These are phyloP conservation scores for Oreortyx pictus DNA, from an alignment of 2,797 vertebrate genomes.

Conservation along the genomic window DNA sequence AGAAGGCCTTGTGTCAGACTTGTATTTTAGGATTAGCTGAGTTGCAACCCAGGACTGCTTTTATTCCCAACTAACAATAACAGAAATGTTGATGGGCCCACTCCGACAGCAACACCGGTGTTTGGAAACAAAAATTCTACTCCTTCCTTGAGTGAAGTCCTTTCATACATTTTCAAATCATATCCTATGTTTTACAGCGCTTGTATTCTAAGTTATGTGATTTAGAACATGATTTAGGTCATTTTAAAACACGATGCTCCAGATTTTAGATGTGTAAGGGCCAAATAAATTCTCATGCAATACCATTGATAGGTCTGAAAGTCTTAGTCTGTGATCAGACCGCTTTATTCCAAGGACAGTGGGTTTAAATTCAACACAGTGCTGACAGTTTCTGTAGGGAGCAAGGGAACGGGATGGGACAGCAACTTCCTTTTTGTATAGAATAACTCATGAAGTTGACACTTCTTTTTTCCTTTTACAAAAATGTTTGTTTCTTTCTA, in stretches of 20 bases:
- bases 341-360: conserved; percentile 23
- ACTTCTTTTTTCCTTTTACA: background rate
- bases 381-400: background rate
- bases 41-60: background rate
- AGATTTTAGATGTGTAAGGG: background rate
- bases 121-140: background rate
- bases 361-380: conserved; percentile 3
- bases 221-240: background rate
- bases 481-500: conserved; percentile 27
- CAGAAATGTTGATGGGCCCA: background rate
- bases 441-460: background rate
- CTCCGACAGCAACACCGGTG: accelerated
- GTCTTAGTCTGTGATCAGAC: conserved; percentile 40
- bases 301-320: background rate
- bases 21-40: background rate
- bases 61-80: background rate
- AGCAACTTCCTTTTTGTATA: background rate
- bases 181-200: background rate
- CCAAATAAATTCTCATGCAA: conserved; percentile 7
- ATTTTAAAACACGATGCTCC: conserved; percentile 9
- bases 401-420: background rate
- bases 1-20: background rate
- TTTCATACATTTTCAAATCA: background rate
- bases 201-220: background rate
- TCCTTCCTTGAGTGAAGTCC: background rate